Percentiles rank a stretch among this genome's conserved stretches.
These are phyloP conservation scores for Acomys russatus DNA, from an alignment of 2,797 vertebrate species.

Conservation along the genomic window DNA sequence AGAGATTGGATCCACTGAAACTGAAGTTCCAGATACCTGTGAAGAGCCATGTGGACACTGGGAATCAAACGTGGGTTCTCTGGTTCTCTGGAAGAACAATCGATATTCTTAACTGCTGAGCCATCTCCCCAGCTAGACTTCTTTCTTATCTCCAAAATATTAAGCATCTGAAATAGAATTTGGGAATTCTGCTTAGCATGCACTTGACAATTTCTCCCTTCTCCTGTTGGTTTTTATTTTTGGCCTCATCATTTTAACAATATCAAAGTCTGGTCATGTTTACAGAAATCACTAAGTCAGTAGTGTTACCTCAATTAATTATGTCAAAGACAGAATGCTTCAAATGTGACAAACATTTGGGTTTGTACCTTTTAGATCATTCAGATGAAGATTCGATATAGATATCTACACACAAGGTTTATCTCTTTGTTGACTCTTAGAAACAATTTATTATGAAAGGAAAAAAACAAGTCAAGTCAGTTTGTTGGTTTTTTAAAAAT, in stretches of 20 bases:
- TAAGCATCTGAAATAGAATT: slow-evolving; percentile 46
- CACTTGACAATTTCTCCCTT: slow-evolving; percentile 13
- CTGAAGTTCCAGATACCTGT: too few relatives aligned
- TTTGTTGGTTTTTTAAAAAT: slow-evolving; percentile 45
- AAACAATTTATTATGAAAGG: slow-evolving; percentile 64
- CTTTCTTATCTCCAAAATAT: slow-evolving; percentile 14
- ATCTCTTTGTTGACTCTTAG: slow-evolving; percentile 83
- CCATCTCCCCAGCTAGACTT: too few relatives aligned
- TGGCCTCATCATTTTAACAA: slow-evolving; percentile 40
- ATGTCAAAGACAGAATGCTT: slow-evolving; percentile 63
- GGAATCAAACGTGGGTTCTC: too few relatives aligned
- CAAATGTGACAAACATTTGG: slow-evolving; percentile 70
- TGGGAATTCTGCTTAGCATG: not conserved
- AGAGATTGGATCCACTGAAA: too few relatives aligned
- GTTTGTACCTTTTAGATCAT: slow-evolving; percentile 74
- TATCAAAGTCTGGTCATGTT: slow-evolving; percentile 54
- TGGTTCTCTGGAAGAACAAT: too few relatives aligned
- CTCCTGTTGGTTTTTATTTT: not conserved
- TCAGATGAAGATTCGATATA: slow-evolving; percentile 82
- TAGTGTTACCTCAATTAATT: slow-evolving; percentile 30
- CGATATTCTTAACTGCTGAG: too few relatives aligned
- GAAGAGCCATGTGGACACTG: too few relatives aligned
- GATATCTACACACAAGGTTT: slow-evolving; percentile 71
- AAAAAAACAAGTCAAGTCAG: slow-evolving; percentile 13
- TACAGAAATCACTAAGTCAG: slow-evolving; percentile 49